A percentile compares a stretch with the other conserved stretches of the same genome.
These are phyloP conservation scores for Antennarius maculatus DNA, from an alignment of 2,797 vertebrate genomes.

Conservation along the genomic window DNA sequence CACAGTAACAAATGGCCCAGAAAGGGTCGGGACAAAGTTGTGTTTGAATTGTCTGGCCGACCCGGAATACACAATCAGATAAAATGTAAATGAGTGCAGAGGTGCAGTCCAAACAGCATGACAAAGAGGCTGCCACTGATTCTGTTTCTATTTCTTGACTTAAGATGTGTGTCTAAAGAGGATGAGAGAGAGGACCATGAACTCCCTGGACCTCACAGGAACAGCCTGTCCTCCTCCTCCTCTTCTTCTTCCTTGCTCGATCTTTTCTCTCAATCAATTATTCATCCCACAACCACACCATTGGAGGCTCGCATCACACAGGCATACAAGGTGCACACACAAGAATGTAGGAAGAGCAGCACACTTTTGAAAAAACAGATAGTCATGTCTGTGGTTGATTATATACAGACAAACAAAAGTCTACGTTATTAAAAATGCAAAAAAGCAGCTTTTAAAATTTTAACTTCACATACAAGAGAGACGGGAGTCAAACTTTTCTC, in stretches of 20 bases:
- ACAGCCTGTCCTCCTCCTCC: conserved; percentile 49
- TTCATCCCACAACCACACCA: conserved; percentile 60
- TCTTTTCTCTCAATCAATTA: conserved; percentile 61
- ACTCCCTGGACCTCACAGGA: conserved; percentile 47
- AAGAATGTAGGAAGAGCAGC: conserved; percentile 7
- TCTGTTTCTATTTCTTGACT: conserved; percentile 15
- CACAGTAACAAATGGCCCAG: conserved; percentile 46
- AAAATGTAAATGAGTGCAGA: conserved; percentile 19
- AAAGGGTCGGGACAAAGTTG: conserved; percentile 43
- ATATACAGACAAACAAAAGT: conserved; percentile 15
- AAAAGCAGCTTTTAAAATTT: conserved; percentile 36
- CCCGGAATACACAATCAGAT: conserved; percentile 25
- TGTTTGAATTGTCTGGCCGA: conserved; percentile 10
- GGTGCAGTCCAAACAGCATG: conserved; percentile 1
- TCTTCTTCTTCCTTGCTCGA: conserved; percentile 29
- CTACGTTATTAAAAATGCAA: conserved; percentile 29
- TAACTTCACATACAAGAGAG: conserved; percentile 15
- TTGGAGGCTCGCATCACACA: conserved; percentile 22
- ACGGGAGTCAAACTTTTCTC: neutral
- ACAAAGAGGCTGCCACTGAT: conserved; percentile 1
- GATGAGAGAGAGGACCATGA: conserved; percentile 2
- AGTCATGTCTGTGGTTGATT: conserved; percentile 35
- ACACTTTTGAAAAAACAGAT: conserved; percentile 13
- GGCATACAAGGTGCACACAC: conserved; percentile 3
- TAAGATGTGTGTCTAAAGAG: conserved; percentile 1